These are phyloP conservation scores for Accipiter virgatus DNA, from an alignment of 2,113 vertebrate species.

Conservation along the genomic window DNA sequence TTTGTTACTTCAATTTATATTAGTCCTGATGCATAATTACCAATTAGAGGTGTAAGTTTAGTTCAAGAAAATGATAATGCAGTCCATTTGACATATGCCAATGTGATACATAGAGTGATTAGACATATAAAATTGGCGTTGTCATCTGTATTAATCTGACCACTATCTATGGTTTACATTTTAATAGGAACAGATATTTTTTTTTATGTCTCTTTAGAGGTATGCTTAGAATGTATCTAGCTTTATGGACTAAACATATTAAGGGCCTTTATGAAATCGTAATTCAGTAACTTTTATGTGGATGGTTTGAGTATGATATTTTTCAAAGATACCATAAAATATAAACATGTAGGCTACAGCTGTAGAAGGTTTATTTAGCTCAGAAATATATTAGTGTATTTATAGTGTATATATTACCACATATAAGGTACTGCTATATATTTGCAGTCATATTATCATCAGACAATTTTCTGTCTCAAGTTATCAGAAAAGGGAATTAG, in stretches of 20 bases:
- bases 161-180: not conserved
- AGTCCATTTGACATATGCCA: not conserved
- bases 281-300: not conserved
- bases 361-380: not conserved
- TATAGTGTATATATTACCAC: not conserved
- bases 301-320: not conserved
- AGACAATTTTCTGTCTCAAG: not conserved
- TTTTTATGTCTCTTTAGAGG: not conserved
- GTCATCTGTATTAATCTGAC: not conserved
- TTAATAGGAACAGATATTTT: not conserved
- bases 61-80: not conserved
- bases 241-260: not conserved
- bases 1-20: not conserved
- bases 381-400: not conserved
- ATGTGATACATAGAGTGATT: not conserved
- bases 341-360: not conserved
- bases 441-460: not conserved
- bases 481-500: slow-evolving; percentile 47
- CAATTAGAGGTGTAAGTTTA: not conserved
- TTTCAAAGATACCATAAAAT: not conserved
- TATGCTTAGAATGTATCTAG: not conserved
- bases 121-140: not conserved
- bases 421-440: not conserved
- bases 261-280: not conserved
- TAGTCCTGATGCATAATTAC: not conserved